Conservation (phyloP, 2,888 invertebrate genomes). For the Leptopterna dolabrata region DNA sequence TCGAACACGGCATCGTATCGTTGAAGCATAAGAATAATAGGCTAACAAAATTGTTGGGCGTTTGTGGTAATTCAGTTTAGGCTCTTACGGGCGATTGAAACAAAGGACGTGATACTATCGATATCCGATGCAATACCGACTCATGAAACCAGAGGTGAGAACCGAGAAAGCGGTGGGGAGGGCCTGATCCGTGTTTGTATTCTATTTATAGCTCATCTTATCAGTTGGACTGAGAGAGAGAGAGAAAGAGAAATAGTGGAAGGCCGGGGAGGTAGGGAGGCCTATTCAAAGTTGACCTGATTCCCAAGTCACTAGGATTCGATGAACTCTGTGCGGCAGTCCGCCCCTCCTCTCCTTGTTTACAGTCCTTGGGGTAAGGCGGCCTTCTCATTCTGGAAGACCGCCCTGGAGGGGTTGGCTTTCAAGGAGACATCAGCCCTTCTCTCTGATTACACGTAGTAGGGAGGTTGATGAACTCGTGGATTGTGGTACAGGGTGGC, state of each 20-base stretch:
- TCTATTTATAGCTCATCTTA: conserved; percentile 31
- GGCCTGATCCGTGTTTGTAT: background rate
- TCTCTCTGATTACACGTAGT: background rate
- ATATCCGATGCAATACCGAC: background rate
- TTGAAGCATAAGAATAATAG: too few relatives aligned
- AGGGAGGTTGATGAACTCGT: background rate
- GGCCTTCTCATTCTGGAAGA: background rate
- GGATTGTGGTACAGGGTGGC: background rate
- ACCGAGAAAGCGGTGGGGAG: conserved; percentile 35
- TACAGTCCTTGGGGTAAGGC: conserved; percentile 26
- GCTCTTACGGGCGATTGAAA: background rate
- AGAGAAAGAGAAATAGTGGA: background rate
- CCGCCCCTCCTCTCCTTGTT: background rate
- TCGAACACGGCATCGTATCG: too few relatives aligned
- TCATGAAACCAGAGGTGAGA: conserved; percentile 15
- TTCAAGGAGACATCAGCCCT: conserved; percentile 21
- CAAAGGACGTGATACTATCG: background rate
- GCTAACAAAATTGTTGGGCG: too few relatives aligned
- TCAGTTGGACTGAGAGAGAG: background rate
- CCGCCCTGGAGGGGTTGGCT: conserved; percentile 17
- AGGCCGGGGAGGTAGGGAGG: background rate
- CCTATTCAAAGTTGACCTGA: conserved; percentile 35
- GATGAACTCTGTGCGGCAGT: conserved; percentile 25
- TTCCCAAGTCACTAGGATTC: conserved; percentile 42
- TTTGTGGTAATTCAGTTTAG: background rate